A percentile compares a stretch with the other conserved stretches of the same genome.
Conservation (phyloP, 2,797 vertebrate genomes). For the Bovichtus diacanthus region DNA sequence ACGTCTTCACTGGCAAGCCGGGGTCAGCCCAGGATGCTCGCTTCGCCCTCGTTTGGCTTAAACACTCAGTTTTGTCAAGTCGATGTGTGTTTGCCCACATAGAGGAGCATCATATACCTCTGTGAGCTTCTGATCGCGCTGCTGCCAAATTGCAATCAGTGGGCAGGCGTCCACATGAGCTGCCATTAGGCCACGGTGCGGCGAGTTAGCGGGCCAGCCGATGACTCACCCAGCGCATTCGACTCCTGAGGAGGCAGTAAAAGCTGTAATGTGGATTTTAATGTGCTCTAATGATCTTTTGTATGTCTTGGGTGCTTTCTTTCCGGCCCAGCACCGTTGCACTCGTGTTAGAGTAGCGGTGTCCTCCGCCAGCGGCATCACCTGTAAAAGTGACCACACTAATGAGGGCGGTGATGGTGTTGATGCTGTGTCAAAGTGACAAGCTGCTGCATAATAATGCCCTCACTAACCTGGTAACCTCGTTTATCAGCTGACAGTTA, state of each 20-base stretch:
- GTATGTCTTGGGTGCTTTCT: constrained; percentile 53
- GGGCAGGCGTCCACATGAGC: constrained; percentile 70
- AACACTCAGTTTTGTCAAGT: constrained; percentile 25
- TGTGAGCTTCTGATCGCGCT: constrained; percentile 44
- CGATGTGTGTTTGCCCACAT: constrained; percentile 64
- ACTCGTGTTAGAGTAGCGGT: background rate
- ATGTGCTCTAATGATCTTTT: constrained; percentile 80
- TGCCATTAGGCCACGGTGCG: constrained; percentile 62
- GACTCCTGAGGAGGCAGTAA: constrained; percentile 70
- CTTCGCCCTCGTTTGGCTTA: constrained; percentile 57
- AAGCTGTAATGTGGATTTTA: constrained; percentile 84
- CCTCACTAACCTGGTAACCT: constrained; percentile 64
- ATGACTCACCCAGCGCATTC: constrained; percentile 72
- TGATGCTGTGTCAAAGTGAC: constrained; percentile 61
- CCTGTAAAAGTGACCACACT: constrained; percentile 66
- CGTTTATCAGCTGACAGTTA: constrained; percentile 20
- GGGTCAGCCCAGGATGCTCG: constrained; percentile 44
- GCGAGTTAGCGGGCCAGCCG: constrained; percentile 36
- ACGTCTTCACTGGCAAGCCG: constrained; percentile 15
- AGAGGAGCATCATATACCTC: constrained; percentile 49
- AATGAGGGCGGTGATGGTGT: constrained; percentile 55
- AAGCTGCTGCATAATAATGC: constrained; percentile 35
- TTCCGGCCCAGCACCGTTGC: constrained; percentile 5
- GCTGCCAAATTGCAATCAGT: constrained; percentile 71
- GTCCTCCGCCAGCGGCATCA: constrained; percentile 59